Percentiles rank a stretch among this genome's conserved stretches.
phyloP scores from a whole-genome alignment of 2,888 invertebrate genomes.

The Anodontia alba region DNA sequence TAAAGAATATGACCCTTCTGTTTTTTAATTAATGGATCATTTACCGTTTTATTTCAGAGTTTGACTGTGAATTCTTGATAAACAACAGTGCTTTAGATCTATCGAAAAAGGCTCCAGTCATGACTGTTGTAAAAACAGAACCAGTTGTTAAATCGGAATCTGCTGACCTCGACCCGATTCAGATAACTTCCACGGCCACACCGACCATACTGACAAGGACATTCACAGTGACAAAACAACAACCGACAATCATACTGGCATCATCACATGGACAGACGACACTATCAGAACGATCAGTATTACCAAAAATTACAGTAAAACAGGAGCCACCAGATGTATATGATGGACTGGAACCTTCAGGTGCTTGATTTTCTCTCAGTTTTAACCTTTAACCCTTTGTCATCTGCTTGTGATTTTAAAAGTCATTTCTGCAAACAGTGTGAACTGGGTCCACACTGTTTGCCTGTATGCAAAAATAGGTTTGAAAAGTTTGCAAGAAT shows the following conservation, averaged over 20 bases:
- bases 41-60: slow-evolving; percentile 89
- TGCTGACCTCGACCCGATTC: slow-evolving; percentile 64
- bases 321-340: slow-evolving; percentile 86
- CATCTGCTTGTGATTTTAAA: too few relatives aligned
- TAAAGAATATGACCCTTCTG: too few relatives aligned
- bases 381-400: too few relatives aligned
- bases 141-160: slow-evolving; percentile 82
- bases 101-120: slow-evolving; percentile 86
- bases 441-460: too few relatives aligned
- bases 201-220: slow-evolving; percentile 64
- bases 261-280: slow-evolving; percentile 52
- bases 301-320: slow-evolving; percentile 91
- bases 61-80: slow-evolving; percentile 94
- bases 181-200: slow-evolving; percentile 62
- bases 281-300: slow-evolving; percentile 58
- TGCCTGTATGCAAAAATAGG: too few relatives aligned
- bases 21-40: too few relatives aligned
- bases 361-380: slow-evolving; percentile 24
- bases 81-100: slow-evolving; percentile 89
- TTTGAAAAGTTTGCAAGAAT: too few relatives aligned
- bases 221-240: slow-evolving; percentile 81
- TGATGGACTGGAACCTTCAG: slow-evolving; percentile 68
- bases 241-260: slow-evolving; percentile 85
- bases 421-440: too few relatives aligned
- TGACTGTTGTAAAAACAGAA: slow-evolving; percentile 10